Conservation (phyloP, 2,888 invertebrate species). For the Mimas tiliae region DNA sequence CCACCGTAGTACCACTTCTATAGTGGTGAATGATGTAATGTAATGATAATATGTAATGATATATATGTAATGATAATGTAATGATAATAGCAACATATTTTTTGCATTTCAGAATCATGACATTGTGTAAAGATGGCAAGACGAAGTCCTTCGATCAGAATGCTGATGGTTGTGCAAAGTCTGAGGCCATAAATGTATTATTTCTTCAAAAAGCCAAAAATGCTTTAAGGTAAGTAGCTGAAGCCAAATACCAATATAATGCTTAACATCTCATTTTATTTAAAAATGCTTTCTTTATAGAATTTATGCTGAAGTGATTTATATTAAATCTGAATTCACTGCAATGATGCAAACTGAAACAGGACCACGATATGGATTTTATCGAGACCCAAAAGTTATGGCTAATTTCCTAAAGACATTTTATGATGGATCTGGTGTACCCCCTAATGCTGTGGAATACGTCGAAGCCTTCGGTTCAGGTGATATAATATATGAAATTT, state of each 20-base stretch:
- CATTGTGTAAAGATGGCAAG: constrained; percentile 89
- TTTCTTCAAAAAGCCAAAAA: constrained; percentile 86
- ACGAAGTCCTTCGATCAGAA: constrained; percentile 93
- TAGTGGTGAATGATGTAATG: too few species aligned
- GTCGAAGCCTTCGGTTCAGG: constrained; percentile 89
- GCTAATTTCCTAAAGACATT: constrained; percentile 50
- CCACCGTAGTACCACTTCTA: too few species aligned
- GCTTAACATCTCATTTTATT: too few species aligned
- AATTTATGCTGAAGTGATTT: constrained; percentile 50
- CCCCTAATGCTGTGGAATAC: constrained; percentile 84
- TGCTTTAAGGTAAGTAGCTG: constrained; percentile 46
- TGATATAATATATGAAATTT: constrained; percentile 30
- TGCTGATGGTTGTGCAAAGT: constrained; percentile 88
- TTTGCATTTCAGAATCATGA: constrained; percentile 41
- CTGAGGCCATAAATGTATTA: constrained; percentile 87
- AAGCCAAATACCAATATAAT: too few species aligned
- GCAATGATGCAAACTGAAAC: constrained; percentile 34
- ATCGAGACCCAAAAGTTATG: constrained; percentile 42
- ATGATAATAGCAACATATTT: too few species aligned
- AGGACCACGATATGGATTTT: constrained; percentile 45
- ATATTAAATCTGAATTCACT: constrained; percentile 48
- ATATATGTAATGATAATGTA: too few species aligned
- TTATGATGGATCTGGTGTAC: constrained; percentile 84
- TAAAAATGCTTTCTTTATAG: constrained; percentile 35
- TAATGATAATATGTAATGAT: too few species aligned